Evolutionary conservation across 1,140 invertebrate genomes (phyloP), one percentile per base, ranked within the genome.

Genomic region (Procambarus clarkii): DNA sequence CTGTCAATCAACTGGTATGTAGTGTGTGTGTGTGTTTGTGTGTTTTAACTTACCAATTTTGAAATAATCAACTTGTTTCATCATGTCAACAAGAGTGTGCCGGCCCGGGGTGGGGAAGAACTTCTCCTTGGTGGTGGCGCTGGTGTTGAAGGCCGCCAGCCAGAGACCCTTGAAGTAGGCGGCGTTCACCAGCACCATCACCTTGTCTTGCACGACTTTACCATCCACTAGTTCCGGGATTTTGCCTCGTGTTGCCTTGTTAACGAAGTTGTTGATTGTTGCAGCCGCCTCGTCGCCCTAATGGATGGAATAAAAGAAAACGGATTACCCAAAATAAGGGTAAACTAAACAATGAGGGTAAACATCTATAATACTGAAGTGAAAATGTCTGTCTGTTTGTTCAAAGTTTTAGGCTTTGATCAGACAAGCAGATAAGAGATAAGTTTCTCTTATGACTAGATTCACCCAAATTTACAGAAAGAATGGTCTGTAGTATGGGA

Each of bases 131-230:
- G 8, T 21, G n/a, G 97, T 98, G 0, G 93, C 93, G 0, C 94
- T 94, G 34, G 93, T 92, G 13, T 93, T 82, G 81, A 98, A 98
- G 0, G 96, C 95, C 8, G 95, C 94, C 77, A 95, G 95, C 97
- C 97, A 98, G 64, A 95, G 94, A 18, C 97, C 97, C 95, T 98
- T 98, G 94, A 98, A 98, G 94, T 98, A 97, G 76, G 98, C 95
- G 18, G 97, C 97, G 94, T 98, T 98, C 2, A 98, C 94, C 2
- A 98, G 94, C 8, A 98, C 95, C 45, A 98, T 86, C 88, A 95
- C 94, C 94, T 95, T 46, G 9, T 11, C n/a, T 7, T 2, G 11
- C 45, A 86, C 45, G 2, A 0, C 90, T 96, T 96, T 94, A 0
- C 95, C 88, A 48, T 94, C 93, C 91, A 78, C 94, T 93, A 46